A percentile compares a stretch with the other conserved stretches of the same genome.
Evolutionary conservation across 2,888 invertebrate genomes (phyloP).

Genomic region (Nebria salina): DNA sequence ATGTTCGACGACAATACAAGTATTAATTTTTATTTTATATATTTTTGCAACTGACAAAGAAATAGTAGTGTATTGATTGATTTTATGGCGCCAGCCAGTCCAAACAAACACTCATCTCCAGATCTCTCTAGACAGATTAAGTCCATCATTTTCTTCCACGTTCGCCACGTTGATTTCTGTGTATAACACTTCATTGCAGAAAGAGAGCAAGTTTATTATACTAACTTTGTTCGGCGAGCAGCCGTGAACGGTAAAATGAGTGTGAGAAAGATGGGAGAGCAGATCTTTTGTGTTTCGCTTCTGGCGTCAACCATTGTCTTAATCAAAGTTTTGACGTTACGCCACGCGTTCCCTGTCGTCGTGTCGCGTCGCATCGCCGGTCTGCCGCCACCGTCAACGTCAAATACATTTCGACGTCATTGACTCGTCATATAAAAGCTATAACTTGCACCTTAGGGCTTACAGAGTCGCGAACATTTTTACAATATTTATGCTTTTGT

Average conservation of each 20-base stretch:
- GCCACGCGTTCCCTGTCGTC: neutral
- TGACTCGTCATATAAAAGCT: neutral
- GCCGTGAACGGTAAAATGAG: neutral
- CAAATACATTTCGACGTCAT: neutral
- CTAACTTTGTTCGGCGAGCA: neutral
- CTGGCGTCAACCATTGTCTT: conserved; percentile 1
- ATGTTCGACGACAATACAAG: too few species aligned
- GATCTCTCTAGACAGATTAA: neutral
- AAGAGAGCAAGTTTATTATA: conserved; percentile 1
- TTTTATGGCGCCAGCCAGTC: neutral
- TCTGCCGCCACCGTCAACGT: neutral
- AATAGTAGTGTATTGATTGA: neutral
- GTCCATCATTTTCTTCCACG: neutral
- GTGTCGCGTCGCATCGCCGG: neutral
- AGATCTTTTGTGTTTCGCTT: neutral
- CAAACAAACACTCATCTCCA: conserved; percentile 1
- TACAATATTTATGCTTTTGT: neutral
- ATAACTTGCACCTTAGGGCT: neutral
- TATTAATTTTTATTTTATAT: neutral
- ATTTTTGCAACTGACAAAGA: neutral
- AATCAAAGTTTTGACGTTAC: neutral
- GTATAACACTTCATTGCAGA: conserved; percentile 1
- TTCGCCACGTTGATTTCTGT: neutral
- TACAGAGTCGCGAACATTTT: neutral
- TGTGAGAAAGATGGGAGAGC: neutral